Percentiles rank a stretch among this genome's conserved stretches.
Evolutionary conservation across 2,113 vertebrate genomes (phyloP).

Genomic region (Kobus ellipsiprymnus): DNA sequence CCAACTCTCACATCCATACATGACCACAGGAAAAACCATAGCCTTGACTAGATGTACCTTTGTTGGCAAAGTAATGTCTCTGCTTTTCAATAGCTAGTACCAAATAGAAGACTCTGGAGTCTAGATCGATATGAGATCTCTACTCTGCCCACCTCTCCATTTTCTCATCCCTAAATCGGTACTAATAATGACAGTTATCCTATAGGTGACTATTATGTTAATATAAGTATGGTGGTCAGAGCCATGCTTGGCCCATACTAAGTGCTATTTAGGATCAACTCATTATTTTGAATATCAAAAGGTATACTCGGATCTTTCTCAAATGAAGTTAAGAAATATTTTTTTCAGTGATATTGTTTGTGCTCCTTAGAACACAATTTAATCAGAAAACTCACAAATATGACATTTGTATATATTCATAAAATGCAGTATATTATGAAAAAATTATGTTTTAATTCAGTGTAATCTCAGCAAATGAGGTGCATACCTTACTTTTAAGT

Average conservation of each 20-base stretch:
- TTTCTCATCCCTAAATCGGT: not conserved
- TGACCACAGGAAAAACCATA: no score
- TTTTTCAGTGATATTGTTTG: not conserved
- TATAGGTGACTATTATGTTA: not conserved
- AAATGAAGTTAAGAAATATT: not conserved
- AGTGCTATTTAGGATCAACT: not conserved
- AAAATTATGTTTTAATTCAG: not conserved
- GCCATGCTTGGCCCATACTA: not conserved
- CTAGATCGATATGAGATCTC: not conserved
- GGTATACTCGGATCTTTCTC: not conserved
- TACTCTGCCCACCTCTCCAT: not conserved
- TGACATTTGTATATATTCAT: not conserved
- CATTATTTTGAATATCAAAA: not conserved
- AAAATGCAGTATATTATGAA: not conserved
- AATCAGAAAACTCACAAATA: not conserved
- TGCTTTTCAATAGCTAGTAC: not conserved
- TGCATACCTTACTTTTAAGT: not conserved
- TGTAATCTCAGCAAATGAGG: not conserved
- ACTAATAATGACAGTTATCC: not conserved
- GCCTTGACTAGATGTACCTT: no score
- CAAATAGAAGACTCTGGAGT: not conserved
- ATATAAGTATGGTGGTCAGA: not conserved
- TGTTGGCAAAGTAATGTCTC: no score
- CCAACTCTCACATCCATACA: no score
- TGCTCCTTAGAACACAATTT: not conserved